Conservation (phyloP, 2,888 invertebrate genomes). For the Tinea trinotella region DNA sequence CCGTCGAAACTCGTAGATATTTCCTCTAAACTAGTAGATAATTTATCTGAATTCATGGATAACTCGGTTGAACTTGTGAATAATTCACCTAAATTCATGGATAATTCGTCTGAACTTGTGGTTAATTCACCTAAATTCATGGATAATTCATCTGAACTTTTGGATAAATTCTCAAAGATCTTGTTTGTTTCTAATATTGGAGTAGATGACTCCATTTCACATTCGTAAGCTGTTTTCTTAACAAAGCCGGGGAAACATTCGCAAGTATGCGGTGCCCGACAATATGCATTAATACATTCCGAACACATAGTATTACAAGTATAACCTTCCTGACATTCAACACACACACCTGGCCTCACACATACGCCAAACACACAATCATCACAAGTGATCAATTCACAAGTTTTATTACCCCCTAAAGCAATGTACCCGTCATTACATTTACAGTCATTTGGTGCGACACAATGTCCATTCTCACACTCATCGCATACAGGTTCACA, state of each 20-base stretch:
- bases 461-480: slow-evolving; percentile 34
- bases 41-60: too few species aligned
- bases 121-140: too few species aligned
- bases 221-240: slow-evolving; percentile 25
- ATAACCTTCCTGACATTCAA: slow-evolving; percentile 22
- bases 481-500: slow-evolving; percentile 29
- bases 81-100: too few species aligned
- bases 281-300: slow-evolving; percentile 13
- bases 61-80: too few species aligned
- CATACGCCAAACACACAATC: background rate
- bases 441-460: slow-evolving; percentile 31
- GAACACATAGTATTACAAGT: slow-evolving; percentile 21
- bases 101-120: too few species aligned
- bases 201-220: background rate
- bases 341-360: slow-evolving; percentile 33
- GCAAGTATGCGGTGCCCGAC: slow-evolving; percentile 36
- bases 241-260: slow-evolving; percentile 37
- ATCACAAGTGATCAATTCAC: background rate
- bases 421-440: slow-evolving; percentile 30
- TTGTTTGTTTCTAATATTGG: too few species aligned
- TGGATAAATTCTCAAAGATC: too few species aligned
- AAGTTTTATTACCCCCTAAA: background rate
- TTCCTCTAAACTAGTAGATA: too few species aligned
- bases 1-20: too few species aligned
- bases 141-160: too few species aligned